phyloP scores from a whole-genome alignment of 2,797 vertebrate species.

The Helarctos malayanus region DNA sequence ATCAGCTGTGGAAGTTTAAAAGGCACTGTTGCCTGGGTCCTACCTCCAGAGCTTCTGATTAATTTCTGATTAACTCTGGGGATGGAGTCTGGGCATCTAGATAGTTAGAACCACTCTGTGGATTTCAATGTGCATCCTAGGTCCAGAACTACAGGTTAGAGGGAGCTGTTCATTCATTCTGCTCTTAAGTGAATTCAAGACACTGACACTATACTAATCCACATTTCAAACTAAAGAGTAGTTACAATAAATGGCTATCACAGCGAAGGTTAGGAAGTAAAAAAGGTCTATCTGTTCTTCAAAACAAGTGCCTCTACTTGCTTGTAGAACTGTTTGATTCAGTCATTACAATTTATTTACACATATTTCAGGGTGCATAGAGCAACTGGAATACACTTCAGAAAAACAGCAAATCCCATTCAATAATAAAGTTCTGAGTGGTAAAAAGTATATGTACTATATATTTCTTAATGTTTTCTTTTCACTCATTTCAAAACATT shows the following conservation, averaged over 20 bases:
- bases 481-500: conserved; percentile 19
- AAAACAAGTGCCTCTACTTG: conserved; percentile 2
- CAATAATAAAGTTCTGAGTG: background rate
- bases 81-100: background rate
- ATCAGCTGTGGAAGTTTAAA: background rate
- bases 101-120: background rate
- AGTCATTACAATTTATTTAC: background rate
- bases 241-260: background rate
- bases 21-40: background rate
- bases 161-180: background rate
- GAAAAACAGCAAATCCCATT: background rate
- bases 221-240: background rate
- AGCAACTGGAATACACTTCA: conserved; percentile 26
- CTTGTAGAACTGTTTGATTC: background rate
- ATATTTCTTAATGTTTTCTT: background rate
- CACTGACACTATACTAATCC: background rate
- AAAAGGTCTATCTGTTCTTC: background rate
- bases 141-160: background rate
- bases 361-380: background rate
- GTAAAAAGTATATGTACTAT: background rate
- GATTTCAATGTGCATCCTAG: background rate
- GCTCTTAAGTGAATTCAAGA: background rate
- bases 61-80: background rate
- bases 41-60: background rate
- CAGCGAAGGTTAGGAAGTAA: background rate